Base-by-base conservation (phyloP, 2,113 vertebrate genomes). In the Burhinus bistriatus region DNA sequence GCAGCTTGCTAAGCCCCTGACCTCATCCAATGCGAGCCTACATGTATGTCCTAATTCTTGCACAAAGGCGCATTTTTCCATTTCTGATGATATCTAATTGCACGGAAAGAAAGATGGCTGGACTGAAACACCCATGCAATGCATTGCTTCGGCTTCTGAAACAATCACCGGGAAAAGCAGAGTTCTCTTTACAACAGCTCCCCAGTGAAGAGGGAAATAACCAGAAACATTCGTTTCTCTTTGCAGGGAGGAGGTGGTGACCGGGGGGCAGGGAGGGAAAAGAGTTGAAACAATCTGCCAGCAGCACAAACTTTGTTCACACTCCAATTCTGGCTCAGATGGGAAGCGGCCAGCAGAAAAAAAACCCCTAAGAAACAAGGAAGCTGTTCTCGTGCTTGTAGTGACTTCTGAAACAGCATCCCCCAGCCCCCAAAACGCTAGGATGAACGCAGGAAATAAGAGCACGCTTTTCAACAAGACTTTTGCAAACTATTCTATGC, bases 291-390 rank as follows among this genome's bases (percentile, higher is more conserved):
- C 84, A 91, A 87, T 93, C 94, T 91, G 92, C 94, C 94, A 93
- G 92, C 90, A 93, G 81, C 80, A 64, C 86, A 55, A 78, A 96
- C 93, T 93, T 90, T 96, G 94, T 95, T 95, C 77, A 16, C 83
- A 54, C 94, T 95, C 95, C 96, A 95, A 20, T 87, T 95, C 94
- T 82, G 94, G 27, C 86, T 92, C 94, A 75, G 47, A 93, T 78
- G 80, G 88, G 96, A 92, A 91, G 79, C 92, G 92, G 92, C 86
- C 77, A 96, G 77, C 83, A 87, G 69, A 40, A 42, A 17, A 51
- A 9, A 15, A 7, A 29, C 11, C 36, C 65, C 90, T 62, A 70
- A 87, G 86, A 89, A 90, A 81, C 61, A 70, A 89, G 93, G 94
- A 91, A 93, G 90, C 84, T 58, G 87, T 55, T 91, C 68, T 66